These are phyloP conservation scores for Glyphotaelius pellucidus DNA, from an alignment of 2,888 invertebrate genomes.

Conservation along the genomic window DNA sequence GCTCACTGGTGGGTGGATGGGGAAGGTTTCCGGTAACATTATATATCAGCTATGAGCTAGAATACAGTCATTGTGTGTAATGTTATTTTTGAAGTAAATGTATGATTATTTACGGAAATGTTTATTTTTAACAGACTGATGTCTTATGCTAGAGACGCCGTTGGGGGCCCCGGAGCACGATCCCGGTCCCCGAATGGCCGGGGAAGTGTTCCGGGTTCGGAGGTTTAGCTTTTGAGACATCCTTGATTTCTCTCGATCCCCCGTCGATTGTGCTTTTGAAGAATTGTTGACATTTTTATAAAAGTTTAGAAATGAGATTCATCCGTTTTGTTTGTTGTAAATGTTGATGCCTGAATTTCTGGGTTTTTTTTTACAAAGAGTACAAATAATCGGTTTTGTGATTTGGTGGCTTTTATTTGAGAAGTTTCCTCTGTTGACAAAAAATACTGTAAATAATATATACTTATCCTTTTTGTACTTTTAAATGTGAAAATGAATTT, in stretches of 20 bases:
- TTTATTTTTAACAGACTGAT: constrained; percentile 71
- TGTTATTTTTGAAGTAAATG: constrained; percentile 79
- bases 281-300: constrained; percentile 65
- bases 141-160: constrained; percentile 36
- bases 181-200: background rate
- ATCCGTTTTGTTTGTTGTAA: constrained; percentile 50
- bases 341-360: constrained; percentile 51
- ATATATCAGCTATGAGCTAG: constrained; percentile 57
- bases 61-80: constrained; percentile 73
- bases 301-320: constrained; percentile 53
- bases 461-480: constrained; percentile 61
- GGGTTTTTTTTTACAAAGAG: constrained; percentile 55
- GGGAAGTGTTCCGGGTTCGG: constrained; percentile 29
- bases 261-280: constrained; percentile 58
- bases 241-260: constrained; percentile 38
- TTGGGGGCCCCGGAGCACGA: background rate
- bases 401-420: constrained; percentile 60
- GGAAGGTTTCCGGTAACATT: constrained; percentile 54
- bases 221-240: constrained; percentile 57
- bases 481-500: constrained; percentile 54
- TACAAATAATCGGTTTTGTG: constrained; percentile 61
- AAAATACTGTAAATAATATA: constrained; percentile 62
- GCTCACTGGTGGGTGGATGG: constrained; percentile 67
- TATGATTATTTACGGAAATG: constrained; percentile 77
- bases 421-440: constrained; percentile 50